Base-by-base conservation (phyloP, 2,888 invertebrate genomes). In the Luffia ferchaultella region DNA sequence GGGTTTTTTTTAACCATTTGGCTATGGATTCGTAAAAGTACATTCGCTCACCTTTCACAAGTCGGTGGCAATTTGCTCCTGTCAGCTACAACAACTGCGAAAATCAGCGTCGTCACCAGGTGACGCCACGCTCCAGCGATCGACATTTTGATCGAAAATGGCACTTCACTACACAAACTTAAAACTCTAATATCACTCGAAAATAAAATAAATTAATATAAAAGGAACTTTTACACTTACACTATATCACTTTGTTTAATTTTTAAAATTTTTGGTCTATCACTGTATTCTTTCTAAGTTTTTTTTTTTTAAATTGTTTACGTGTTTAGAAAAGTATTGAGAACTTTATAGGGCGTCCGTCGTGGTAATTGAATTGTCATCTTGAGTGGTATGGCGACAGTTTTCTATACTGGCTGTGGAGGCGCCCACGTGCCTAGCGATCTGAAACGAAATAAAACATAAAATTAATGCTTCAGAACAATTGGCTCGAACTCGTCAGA, bases 41-140 rank as follows among this genome's bases (percentile, higher is more conserved):
- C 48, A 45, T 47, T 7, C 48, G 68, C 82, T 84, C 62, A 86
- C 87, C 86, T 87, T 65, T 71, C 72, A 69, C 87, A 87, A 46
- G 86, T 79, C 16, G 86, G 86, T 49, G 86, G 85, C 54, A 84
- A 63, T 20, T 65, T 65, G 53, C 67, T 76, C 61, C 82, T 65
- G 57, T 85, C 82, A 7, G 75, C 67, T 51, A 68, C 74, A 49
- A 62, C 66, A 49, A 63, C 69, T 52, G 58, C 49, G 51, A 56
- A 54, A 55, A 65, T 60, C 55, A 76, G 50, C 54, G 73, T 55
- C 50, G 70, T 52, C 52, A 53, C 51, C 53, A 74, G 69, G 54
- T 65, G 83, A 53, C 16, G 15, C 48, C 3, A 42, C 19, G 42
- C 30, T 18, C 45, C 46, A 49, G 12, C 1, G 60, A 49, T 49